Base-by-base conservation (phyloP, 1,140 invertebrate species). In the Conus betulinus region DNA sequence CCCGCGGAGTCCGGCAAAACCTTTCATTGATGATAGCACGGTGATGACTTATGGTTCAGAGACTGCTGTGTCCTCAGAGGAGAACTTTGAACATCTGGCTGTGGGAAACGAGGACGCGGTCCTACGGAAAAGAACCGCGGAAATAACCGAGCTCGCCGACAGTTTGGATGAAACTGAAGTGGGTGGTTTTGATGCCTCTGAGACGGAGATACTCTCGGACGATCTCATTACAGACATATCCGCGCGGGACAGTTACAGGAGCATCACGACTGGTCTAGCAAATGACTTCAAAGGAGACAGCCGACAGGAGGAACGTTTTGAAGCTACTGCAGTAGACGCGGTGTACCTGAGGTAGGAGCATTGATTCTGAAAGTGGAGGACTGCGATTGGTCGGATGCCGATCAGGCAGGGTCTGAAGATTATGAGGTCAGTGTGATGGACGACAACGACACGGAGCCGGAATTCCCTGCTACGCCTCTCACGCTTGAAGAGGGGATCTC, bases 361-460 rank as follows among this genome's bases (percentile, higher is more conserved):
- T n/a, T 57, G 20, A 20, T n/a, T 6, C 0, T 71, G 67, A 83
- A 53, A 6, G 51, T 52, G 51, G 51, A 23, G 7, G 17, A 25
- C n/a, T 25, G 55, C 55, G 82, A 84, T 60, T 60, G 55, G 55
- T 84, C n/a, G 23, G 82, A 84, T 60, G 60, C 82, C 5, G 57
- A 53, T 63, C 82, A 25, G 3, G n/a, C 8, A 55, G 23, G 13
- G 5, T 84, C 55, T 27, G 25, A 84, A 20, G 20, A 39, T 0
- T 39, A 84, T 63, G 82, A 27, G 23, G 82, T 63, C 25, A 7
- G 8, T 15, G 25, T n/a, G 10, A 25, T 2, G 5, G 81, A 83
- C 82, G 82, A 84, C 17, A 84, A 25, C 27, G 82, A 84, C 23
- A 53, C 53, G 27, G 82, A 84, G 11, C 8, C 39, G 55, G 27